Percentiles rank a stretch among this genome's conserved stretches.
phyloP scores from a whole-genome alignment of 2,888 invertebrate genomes.

The Athalia cordata region DNA sequence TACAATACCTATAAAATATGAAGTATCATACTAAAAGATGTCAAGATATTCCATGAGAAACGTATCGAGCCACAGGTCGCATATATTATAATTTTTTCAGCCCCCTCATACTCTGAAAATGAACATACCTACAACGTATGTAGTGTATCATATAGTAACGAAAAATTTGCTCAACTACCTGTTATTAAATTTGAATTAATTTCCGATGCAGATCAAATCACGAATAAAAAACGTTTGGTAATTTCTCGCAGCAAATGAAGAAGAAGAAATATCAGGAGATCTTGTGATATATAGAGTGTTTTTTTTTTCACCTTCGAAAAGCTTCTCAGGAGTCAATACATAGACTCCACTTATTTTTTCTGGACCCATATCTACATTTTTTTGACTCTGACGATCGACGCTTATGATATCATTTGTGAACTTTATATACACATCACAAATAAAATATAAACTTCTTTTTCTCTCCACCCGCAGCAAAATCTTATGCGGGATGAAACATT shows the following conservation, averaged over 20 bases:
- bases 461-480: constrained; percentile 59
- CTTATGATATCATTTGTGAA: not conserved
- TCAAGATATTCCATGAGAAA: constrained; percentile 29
- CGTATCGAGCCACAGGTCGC: not conserved
- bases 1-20: constrained; percentile 3
- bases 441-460: constrained; percentile 40
- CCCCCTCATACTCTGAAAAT: not conserved
- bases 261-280: too few relatives aligned
- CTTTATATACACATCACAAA: not conserved
- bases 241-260: too few relatives aligned
- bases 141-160: too few relatives aligned
- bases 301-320: too few relatives aligned
- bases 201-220: too few relatives aligned
- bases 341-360: not conserved
- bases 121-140: not conserved
- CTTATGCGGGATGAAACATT: constrained; percentile 61
- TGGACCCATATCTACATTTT: not conserved
- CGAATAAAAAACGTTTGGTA: too few relatives aligned
- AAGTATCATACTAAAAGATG: constrained; percentile 4
- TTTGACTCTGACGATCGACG: constrained; percentile 19
- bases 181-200: too few relatives aligned
- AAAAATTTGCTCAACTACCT: too few relatives aligned
- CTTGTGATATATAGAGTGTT: too few relatives aligned
- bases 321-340: not conserved
- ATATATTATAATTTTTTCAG: not conserved